Evolutionary conservation across 2,888 invertebrate species (phyloP).

Genomic region (Agrochola litura): DNA sequence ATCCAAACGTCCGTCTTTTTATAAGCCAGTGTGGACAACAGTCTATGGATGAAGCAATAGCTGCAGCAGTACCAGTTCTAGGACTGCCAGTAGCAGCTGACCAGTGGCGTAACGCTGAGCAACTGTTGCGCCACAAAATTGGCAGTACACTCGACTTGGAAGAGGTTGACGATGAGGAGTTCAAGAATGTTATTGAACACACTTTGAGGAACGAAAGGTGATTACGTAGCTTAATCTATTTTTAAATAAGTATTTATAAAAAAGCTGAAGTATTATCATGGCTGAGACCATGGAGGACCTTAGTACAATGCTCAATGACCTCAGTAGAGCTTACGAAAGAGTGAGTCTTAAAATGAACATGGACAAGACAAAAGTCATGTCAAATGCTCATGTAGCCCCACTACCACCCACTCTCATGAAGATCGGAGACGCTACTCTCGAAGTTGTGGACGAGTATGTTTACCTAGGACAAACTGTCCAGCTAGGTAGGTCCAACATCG

Average conservation of each 20-base stretch:
- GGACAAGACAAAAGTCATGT: too few relatives aligned
- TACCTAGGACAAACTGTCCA: too few relatives aligned
- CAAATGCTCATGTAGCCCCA: too few relatives aligned
- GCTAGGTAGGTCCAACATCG: too few relatives aligned
- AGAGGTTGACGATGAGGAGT: slow-evolving; percentile 20
- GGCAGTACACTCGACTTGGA: slow-evolving; percentile 24
- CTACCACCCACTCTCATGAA: too few relatives aligned
- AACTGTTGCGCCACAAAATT: slow-evolving; percentile 15
- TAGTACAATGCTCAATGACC: too few relatives aligned
- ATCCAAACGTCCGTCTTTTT: slow-evolving; percentile 40
- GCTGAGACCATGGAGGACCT: too few relatives aligned
- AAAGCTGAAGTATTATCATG: neutral
- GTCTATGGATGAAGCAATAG: slow-evolving; percentile 48
- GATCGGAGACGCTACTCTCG: too few relatives aligned
- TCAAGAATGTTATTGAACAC: slow-evolving; percentile 34
- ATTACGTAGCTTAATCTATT: neutral
- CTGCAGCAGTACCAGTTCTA: slow-evolving; percentile 45
- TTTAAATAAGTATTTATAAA: neutral
- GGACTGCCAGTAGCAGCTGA: slow-evolving; percentile 37
- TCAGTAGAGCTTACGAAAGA: too few relatives aligned
- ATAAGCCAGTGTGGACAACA: slow-evolving; percentile 49
- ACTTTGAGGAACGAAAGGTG: slow-evolving; percentile 43
- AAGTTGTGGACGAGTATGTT: too few relatives aligned
- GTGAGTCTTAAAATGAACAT: too few relatives aligned
- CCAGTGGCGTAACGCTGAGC: slow-evolving; percentile 48